Evolutionary conservation across 2,888 invertebrate genomes (phyloP).

Genomic region (Lycocerus yunnanus): DNA sequence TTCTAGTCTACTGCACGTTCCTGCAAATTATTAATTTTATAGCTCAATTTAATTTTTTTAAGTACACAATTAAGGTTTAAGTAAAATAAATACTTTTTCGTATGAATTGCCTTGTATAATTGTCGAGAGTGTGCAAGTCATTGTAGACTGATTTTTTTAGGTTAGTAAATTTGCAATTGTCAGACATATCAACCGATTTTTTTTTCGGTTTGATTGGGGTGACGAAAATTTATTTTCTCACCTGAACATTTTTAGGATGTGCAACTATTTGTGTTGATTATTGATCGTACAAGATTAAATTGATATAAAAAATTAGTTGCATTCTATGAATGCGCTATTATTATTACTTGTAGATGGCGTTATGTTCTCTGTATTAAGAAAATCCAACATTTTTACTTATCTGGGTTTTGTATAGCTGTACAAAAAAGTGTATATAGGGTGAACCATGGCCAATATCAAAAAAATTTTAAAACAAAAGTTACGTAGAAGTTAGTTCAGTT

Average conservation of each 20-base stretch:
- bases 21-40: background rate
- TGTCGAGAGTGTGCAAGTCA: background rate
- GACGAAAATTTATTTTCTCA: background rate
- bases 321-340: conserved; percentile 37
- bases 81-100: background rate
- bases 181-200: background rate
- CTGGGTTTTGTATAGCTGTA: background rate
- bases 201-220: background rate
- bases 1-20: background rate
- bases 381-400: background rate
- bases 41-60: background rate
- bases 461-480: background rate
- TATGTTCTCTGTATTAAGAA: background rate
- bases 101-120: background rate
- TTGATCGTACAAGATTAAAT: background rate
- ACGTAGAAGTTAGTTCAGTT: no score
- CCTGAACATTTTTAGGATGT: background rate
- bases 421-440: background rate
- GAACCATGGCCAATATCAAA: background rate
- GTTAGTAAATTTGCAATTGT: background rate
- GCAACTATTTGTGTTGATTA: background rate
- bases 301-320: conserved; percentile 22
- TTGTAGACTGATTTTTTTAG: background rate
- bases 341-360: conserved; percentile 4
- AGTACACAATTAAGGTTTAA: background rate